Evolutionary conservation across 2,888 invertebrate species (phyloP).

Genomic region (Masnerella sp.): DNA sequence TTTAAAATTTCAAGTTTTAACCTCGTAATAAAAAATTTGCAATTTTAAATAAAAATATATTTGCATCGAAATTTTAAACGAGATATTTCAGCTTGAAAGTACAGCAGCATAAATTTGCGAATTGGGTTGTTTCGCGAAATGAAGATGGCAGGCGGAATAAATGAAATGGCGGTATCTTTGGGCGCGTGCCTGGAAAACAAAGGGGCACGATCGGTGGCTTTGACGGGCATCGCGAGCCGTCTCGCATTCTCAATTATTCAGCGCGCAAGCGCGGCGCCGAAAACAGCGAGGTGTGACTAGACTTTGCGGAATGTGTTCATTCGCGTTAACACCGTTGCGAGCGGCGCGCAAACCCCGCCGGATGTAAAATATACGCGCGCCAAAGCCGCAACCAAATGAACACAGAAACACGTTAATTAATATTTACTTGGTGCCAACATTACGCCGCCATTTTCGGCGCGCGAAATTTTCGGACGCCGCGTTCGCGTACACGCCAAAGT

Average conservation of each 20-base stretch:
- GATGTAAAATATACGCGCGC: constrained; percentile 46
- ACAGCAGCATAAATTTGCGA: too few species aligned
- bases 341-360: constrained; percentile 58
- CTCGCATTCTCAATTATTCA: constrained; percentile 60
- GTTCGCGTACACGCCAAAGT: constrained; percentile 40
- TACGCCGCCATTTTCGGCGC: constrained; percentile 65
- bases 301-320: constrained; percentile 71
- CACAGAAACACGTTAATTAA: constrained; percentile 74
- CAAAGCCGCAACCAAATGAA: constrained; percentile 72
- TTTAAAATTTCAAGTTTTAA: too few species aligned
- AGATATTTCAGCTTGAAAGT: too few species aligned
- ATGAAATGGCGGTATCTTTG: constrained; percentile 33
- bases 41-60: too few species aligned
- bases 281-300: constrained; percentile 70
- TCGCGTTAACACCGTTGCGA: constrained; percentile 71
- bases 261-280: constrained; percentile 49
- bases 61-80: too few species aligned
- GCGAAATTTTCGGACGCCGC: constrained; percentile 38
- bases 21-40: too few species aligned
- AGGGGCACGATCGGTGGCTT: constrained; percentile 33
- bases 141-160: constrained; percentile 16
- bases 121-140: constrained; percentile 6
- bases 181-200: constrained; percentile 44
- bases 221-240: constrained; percentile 38
- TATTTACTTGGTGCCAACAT: constrained; percentile 76